phyloP scores from a whole-genome alignment of 2,888 invertebrate species.

The Tromatobia lineatoria region DNA sequence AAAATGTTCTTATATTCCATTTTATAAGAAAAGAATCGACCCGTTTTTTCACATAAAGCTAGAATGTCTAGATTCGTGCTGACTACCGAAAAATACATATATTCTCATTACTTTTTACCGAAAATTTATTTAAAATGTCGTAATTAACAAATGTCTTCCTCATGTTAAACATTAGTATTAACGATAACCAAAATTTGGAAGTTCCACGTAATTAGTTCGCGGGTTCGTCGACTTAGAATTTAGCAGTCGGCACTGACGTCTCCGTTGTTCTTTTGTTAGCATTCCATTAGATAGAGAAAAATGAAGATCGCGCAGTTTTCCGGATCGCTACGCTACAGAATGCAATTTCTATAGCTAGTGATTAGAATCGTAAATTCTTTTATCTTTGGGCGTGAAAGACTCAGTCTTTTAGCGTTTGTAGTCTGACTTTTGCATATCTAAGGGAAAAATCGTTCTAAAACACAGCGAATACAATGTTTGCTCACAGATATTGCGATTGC shows the following conservation, averaged over 20 bases:
- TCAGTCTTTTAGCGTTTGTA: neutral
- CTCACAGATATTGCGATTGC: slow-evolving; percentile 95
- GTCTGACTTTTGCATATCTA: neutral
- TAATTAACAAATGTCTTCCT: too few species aligned
- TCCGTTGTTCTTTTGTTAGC: slow-evolving; percentile 60
- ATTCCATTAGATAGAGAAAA: slow-evolving; percentile 63
- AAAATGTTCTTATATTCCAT: too few species aligned
- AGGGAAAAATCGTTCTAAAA: slow-evolving; percentile 6
- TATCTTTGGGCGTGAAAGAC: neutral
- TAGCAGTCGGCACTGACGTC: slow-evolving; percentile 53
- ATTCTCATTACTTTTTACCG: too few species aligned
- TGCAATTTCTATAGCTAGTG: slow-evolving; percentile 43
- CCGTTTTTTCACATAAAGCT: too few species aligned
- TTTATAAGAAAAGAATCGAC: too few species aligned
- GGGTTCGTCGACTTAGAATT: neutral
- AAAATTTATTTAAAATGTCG: too few species aligned
- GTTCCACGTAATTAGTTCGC: slow-evolving; percentile 11
- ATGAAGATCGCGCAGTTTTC: slow-evolving; percentile 60
- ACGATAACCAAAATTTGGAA: neutral
- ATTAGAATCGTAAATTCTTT: slow-evolving; percentile 32
- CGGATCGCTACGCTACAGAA: slow-evolving; percentile 61
- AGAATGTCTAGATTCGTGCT: neutral
- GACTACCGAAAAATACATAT: too few species aligned
- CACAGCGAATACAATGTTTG: slow-evolving; percentile 66
- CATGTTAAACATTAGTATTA: too few species aligned